phyloP scores from a whole-genome alignment of 2,797 vertebrate genomes.

The Amniataba percoides region DNA sequence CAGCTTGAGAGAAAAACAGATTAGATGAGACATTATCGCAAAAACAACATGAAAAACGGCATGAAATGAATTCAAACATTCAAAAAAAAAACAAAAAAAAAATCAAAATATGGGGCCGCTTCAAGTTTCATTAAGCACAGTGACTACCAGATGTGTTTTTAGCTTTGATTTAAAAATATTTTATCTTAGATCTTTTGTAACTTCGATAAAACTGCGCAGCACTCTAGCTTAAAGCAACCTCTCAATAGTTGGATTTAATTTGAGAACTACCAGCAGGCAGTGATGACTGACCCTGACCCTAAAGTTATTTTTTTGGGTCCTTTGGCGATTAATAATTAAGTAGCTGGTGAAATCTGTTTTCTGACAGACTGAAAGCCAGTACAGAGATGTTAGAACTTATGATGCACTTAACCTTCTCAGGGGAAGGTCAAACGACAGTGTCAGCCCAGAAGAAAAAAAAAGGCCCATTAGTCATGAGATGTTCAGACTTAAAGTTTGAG shows the following conservation, averaged over 20 bases:
- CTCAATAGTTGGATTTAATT: neutral
- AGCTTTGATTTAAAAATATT: neutral
- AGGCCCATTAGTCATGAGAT: neutral
- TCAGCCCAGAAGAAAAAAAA: neutral
- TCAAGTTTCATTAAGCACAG: neutral
- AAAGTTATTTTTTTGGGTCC: neutral
- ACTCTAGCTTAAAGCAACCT: neutral
- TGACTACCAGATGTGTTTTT: neutral
- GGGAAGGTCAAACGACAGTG: neutral
- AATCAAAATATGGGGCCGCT: neutral
- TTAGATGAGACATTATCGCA: neutral
- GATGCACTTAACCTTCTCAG: neutral
- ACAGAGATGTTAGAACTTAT: neutral
- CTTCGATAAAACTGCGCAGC: neutral
- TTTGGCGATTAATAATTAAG: constrained; percentile 1
- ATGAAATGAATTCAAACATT: neutral
- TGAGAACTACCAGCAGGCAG: neutral
- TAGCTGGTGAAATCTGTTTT: neutral
- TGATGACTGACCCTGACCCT: neutral
- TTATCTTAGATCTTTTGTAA: neutral
- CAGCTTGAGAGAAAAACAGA: neutral
- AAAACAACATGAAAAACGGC: neutral
- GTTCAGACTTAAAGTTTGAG: neutral
- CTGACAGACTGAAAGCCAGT: neutral
- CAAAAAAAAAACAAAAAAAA: neutral